phyloP scores from a whole-genome alignment of 2,113 vertebrate genomes.

The Orycteropus afer region DNA sequence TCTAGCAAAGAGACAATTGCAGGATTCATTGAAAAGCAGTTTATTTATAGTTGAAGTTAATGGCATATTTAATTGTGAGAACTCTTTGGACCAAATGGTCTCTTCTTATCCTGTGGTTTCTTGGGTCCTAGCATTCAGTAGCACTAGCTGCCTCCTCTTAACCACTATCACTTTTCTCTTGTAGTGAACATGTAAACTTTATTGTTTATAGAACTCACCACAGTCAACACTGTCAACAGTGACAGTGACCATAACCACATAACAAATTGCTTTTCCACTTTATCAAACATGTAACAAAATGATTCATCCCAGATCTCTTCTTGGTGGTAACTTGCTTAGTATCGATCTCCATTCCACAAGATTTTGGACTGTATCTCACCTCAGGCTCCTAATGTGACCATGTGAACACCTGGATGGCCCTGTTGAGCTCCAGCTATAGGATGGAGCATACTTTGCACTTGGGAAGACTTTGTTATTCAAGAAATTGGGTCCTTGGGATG shows the following conservation, averaged over 20 bases:
- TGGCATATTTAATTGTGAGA: constrained; percentile 4
- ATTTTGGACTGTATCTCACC: neutral
- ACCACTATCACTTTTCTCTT: neutral
- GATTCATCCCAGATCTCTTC: neutral
- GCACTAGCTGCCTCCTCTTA: neutral
- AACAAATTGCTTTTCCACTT: constrained; percentile 10
- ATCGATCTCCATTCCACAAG: neutral
- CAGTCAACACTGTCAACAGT: neutral
- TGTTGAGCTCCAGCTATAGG: neutral
- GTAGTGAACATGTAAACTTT: neutral
- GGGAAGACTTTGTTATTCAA: neutral
- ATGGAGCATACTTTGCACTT: neutral
- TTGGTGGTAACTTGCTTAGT: neutral
- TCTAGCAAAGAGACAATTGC: constrained; percentile 1
- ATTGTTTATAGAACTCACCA: neutral
- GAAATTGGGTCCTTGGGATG: neutral
- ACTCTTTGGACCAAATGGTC: neutral
- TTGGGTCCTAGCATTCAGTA: neutral
- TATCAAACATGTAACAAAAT: neutral
- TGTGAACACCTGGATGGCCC: neutral
- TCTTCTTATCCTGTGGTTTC: neutral
- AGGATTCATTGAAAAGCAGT: neutral
- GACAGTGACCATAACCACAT: neutral
- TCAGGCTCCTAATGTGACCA: neutral
- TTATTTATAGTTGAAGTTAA: neutral